Evolutionary conservation across 2,888 invertebrate genomes (phyloP).

Genomic region (Conomelus anceps): DNA sequence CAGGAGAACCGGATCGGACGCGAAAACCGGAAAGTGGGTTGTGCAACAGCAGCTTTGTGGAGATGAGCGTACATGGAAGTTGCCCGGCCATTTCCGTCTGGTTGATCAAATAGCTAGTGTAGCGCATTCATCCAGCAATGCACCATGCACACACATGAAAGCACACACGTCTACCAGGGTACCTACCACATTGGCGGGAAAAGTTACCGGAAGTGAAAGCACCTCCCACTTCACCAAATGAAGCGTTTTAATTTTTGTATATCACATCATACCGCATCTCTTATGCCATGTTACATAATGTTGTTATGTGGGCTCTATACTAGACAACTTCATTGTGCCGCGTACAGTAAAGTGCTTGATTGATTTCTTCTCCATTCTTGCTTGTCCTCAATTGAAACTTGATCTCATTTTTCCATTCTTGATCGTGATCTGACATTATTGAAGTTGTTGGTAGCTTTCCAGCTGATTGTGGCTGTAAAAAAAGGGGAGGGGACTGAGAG

Average conservation of each 20-base stretch:
- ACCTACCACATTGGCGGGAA: background rate
- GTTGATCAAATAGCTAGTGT: background rate
- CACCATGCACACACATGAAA: background rate
- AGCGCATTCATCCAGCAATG: background rate
- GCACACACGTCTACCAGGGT: background rate
- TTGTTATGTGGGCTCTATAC: background rate
- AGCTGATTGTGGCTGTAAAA: background rate
- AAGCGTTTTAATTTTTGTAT: background rate
- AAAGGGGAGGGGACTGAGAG: background rate
- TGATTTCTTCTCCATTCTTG: background rate
- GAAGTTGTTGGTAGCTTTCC: background rate
- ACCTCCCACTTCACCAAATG: background rate
- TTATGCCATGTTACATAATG: background rate
- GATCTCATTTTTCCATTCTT: background rate
- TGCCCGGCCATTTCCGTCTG: background rate
- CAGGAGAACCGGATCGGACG: background rate
- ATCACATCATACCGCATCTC: background rate
- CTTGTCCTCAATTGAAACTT: background rate
- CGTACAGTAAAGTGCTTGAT: background rate
- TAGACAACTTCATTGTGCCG: background rate
- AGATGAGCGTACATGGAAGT: background rate
- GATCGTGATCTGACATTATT: background rate
- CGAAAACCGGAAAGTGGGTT: background rate
- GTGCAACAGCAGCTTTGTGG: background rate
- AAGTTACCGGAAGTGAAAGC: background rate